Percentiles rank a stretch among this genome's conserved stretches.
Evolutionary conservation across 2,113 vertebrate genomes (phyloP).

Genomic region (Smithornis capensis): DNA sequence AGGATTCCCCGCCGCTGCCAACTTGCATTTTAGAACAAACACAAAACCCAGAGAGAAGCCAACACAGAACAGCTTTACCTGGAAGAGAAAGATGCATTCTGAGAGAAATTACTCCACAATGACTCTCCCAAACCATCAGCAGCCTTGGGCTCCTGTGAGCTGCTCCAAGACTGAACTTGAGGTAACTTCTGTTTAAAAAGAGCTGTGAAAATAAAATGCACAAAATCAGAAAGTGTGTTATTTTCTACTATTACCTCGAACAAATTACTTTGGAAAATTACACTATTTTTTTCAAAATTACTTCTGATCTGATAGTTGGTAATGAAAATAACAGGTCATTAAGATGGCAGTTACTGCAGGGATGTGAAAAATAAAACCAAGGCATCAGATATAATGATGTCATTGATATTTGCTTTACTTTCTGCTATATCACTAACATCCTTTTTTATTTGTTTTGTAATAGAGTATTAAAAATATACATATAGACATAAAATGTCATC

Average conservation of each 20-base stretch:
- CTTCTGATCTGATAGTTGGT: not conserved
- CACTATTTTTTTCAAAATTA: not conserved
- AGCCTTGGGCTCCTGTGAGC: not conserved
- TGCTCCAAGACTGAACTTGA: not conserved
- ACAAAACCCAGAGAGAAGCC: not conserved
- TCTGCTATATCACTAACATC: not conserved
- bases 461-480: not conserved
- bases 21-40: not conserved
- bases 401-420: not conserved
- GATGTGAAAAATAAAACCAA: not conserved
- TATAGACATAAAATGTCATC: not conserved
- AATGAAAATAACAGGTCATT: constrained; percentile 32
- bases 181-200: not conserved
- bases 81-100: not conserved
- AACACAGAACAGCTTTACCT: not conserved
- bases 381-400: not conserved
- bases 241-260: not conserved
- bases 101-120: not conserved
- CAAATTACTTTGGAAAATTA: not conserved
- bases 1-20: not conserved
- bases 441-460: not conserved
- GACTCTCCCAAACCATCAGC: not conserved
- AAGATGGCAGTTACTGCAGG: not conserved
- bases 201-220: not conserved
- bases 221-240: not conserved